Evolutionary conservation across 2,888 invertebrate species (phyloP).

Genomic region (Andricus quercusramuli): DNA sequence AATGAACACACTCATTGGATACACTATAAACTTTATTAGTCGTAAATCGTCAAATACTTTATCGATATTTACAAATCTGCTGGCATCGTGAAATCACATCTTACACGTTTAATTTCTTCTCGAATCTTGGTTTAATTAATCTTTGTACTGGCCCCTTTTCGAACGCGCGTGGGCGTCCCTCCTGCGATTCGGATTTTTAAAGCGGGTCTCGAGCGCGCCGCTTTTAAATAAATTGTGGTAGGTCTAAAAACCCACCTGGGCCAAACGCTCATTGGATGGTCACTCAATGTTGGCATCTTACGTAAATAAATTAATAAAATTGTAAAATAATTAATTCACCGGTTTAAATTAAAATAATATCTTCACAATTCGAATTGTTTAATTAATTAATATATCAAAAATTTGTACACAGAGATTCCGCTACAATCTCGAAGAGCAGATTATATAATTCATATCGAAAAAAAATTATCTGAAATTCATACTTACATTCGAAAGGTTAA

Average conservation of each 20-base stretch:
- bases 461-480: neutral
- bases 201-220: neutral
- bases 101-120: constrained; percentile 22
- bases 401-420: neutral
- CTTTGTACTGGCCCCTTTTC: constrained; percentile 32
- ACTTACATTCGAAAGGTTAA: neutral
- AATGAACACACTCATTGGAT: neutral
- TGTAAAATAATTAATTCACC: neutral
- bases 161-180: constrained; percentile 8
- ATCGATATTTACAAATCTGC: constrained; percentile 38
- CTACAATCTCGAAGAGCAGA: neutral
- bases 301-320: neutral
- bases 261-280: constrained; percentile 33
- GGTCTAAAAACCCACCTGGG: constrained; percentile 14
- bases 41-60: constrained; percentile 16
- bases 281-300: neutral
- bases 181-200: neutral
- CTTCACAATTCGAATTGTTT: neutral
- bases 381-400: neutral
- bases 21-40: constrained; percentile 8
- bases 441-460: neutral
- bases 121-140: constrained; percentile 26
- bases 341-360: neutral
- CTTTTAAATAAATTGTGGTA: constrained; percentile 8
- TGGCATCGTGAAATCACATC: constrained; percentile 38